These are phyloP conservation scores for Pelecanus crispus DNA, from an alignment of 2,113 vertebrate species.

Conservation along the genomic window DNA sequence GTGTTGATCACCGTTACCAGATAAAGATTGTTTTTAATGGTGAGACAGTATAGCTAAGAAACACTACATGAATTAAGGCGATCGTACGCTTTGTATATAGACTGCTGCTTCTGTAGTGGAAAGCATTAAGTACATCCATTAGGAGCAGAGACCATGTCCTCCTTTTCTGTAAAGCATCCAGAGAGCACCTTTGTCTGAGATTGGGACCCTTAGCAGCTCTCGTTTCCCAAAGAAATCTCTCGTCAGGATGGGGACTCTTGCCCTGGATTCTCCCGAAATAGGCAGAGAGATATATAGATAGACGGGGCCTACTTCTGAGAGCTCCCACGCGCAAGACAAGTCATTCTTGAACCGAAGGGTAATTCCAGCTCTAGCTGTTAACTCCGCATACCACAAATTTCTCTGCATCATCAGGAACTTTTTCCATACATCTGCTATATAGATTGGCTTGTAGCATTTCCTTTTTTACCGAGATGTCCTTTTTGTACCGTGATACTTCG, in stretches of 20 bases:
- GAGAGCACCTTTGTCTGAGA: neutral
- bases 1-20: neutral
- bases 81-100: neutral
- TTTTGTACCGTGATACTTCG: fast-evolving
- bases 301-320: neutral
- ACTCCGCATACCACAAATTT: neutral
- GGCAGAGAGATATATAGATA: neutral
- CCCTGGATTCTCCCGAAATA: neutral
- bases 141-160: neutral
- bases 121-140: fast-evolving
- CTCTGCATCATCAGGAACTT: neutral
- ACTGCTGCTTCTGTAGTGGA: neutral
- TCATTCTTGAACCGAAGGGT: neutral
- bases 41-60: neutral
- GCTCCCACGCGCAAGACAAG: fast-evolving
- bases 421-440: neutral
- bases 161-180: neutral
- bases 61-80: fast-evolving
- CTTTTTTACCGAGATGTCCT: neutral
- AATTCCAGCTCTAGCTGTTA: neutral
- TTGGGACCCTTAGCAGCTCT: neutral
- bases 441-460: neutral
- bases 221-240: neutral
- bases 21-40: neutral
- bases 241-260: neutral